Conservation (phyloP, 2,113 vertebrate species). For the Phasianus colchicus region DNA sequence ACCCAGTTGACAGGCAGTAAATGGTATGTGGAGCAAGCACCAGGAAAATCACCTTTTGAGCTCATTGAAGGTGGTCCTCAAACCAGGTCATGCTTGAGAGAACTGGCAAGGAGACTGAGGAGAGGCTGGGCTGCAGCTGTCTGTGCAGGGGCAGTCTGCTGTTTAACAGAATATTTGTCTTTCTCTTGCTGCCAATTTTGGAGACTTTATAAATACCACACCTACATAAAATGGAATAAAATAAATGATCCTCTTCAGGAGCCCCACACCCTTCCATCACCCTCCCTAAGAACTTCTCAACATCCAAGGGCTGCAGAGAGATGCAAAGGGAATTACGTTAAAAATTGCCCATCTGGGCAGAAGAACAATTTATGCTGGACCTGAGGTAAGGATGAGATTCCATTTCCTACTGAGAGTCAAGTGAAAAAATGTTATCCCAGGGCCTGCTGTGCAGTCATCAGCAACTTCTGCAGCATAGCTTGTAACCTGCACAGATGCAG, state of each 20-base stretch:
- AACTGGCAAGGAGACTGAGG: constrained; percentile 45
- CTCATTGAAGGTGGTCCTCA: constrained; percentile 67
- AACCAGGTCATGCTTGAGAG: constrained; percentile 61
- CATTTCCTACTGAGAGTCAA: constrained; percentile 11
- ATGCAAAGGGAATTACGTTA: background rate
- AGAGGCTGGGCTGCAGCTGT: constrained; percentile 61
- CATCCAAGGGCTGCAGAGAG: background rate
- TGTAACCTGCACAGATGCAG: background rate
- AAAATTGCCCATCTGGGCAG: constrained; percentile 9
- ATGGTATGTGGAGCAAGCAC: background rate
- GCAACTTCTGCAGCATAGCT: background rate
- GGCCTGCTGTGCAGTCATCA: background rate
- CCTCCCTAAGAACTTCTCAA: background rate
- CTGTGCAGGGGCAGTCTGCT: constrained; percentile 20
- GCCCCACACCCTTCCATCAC: constrained; percentile 7
- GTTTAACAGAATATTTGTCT: constrained; percentile 50
- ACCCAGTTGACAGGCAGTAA: background rate
- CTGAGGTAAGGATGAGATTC: background rate
- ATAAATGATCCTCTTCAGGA: constrained; percentile 26
- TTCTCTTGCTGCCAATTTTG: constrained; percentile 27
- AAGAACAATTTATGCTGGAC: constrained; percentile 4
- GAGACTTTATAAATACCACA: constrained; percentile 60
- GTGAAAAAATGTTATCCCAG: background rate
- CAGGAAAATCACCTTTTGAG: constrained; percentile 56
- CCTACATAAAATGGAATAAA: constrained; percentile 70